phyloP scores from a whole-genome alignment of 2,888 invertebrate species.

The Linnaemya tessellans region DNA sequence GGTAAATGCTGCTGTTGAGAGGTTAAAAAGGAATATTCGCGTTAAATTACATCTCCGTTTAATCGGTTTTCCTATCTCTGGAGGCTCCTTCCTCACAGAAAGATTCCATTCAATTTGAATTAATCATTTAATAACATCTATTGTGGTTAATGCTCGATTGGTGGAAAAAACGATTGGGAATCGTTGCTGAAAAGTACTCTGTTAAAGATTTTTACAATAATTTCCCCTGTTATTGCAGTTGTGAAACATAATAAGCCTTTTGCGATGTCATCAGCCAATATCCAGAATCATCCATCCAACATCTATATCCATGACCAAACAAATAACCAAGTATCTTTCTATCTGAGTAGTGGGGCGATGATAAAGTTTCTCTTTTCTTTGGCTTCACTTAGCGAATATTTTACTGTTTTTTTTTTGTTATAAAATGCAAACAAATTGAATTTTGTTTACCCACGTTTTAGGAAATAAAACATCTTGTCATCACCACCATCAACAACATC shows the following conservation, averaged over 20 bases:
- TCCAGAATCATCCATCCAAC: conserved; percentile 18
- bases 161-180: background rate
- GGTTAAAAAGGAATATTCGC: too few relatives aligned
- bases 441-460: conserved; percentile 70
- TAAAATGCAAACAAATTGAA: conserved; percentile 66
- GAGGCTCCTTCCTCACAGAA: too few relatives aligned
- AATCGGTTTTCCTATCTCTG: too few relatives aligned
- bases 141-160: background rate
- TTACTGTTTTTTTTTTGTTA: conserved; percentile 16
- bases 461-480: conserved; percentile 63
- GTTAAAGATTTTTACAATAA: conserved; percentile 10
- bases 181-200: background rate
- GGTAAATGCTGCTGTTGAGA: too few relatives aligned
- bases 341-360: background rate
- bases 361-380: conserved; percentile 5
- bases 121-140: background rate
- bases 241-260: conserved; percentile 70
- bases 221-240: conserved; percentile 43
- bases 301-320: conserved; percentile 8
- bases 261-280: conserved; percentile 63
- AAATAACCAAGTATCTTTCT: background rate
- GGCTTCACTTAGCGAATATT: conserved; percentile 34
- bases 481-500: conserved; percentile 43
- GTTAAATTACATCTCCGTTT: too few relatives aligned
- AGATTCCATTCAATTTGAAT: too few relatives aligned